phyloP scores from a whole-genome alignment of 2,113 vertebrate genomes.

The Nothoprocta pentlandii region DNA sequence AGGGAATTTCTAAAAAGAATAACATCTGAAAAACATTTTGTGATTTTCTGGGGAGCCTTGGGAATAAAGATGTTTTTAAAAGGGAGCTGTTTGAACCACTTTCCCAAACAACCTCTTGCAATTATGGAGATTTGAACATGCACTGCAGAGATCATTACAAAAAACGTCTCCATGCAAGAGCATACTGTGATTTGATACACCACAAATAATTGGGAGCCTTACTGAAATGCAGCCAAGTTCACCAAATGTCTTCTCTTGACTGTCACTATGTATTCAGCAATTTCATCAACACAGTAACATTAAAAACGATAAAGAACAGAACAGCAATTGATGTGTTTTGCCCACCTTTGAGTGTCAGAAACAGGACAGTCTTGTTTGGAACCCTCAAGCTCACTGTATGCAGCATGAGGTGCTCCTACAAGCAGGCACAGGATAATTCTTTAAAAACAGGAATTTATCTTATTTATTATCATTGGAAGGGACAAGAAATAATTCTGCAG shows the following conservation, averaged over 20 bases:
- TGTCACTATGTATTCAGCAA: neutral
- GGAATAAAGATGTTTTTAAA: neutral
- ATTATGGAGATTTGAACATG: neutral
- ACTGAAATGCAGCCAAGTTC: neutral
- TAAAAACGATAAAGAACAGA: neutral
- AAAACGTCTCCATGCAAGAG: neutral
- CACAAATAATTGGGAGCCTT: neutral
- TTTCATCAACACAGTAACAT: neutral
- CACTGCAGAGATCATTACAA: neutral
- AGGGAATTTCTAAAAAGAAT: neutral
- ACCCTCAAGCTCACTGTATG: neutral
- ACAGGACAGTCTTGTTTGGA: neutral
- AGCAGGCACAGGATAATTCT: neutral
- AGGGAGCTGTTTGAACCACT: neutral
- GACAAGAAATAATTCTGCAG: neutral
- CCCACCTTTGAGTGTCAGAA: neutral
- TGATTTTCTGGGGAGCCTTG: neutral
- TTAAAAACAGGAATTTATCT: neutral
- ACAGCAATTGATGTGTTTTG: neutral
- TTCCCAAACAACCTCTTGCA: neutral
- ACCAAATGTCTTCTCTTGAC: neutral
- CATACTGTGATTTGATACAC: neutral
- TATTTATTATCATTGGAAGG: rapidly evolving
- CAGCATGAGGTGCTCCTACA: neutral
- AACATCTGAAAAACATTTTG: neutral